Conservation (phyloP, 1,140 invertebrate species). For the Metopolophium dirhodum region DNA sequence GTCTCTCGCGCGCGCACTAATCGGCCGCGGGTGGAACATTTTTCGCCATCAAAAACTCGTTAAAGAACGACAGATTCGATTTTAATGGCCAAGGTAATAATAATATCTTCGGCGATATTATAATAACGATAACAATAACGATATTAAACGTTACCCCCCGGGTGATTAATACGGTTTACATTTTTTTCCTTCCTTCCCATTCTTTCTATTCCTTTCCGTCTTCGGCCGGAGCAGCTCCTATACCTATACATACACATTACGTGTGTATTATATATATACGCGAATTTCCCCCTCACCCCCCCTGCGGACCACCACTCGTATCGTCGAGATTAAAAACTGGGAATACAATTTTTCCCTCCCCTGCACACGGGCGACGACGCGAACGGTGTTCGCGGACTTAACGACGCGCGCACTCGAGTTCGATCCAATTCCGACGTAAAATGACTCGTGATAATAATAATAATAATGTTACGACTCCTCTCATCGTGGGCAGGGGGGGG, state of each 20-base stretch:
- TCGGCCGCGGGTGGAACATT: constrained; percentile 56
- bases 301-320: no score
- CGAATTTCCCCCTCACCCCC: background rate
- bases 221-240: background rate
- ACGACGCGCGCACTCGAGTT: constrained; percentile 26
- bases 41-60: constrained; percentile 57
- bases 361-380: background rate
- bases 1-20: constrained; percentile 32
- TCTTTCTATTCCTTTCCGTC: background rate
- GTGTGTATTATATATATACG: no score
- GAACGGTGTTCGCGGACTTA: background rate
- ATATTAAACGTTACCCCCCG: constrained; percentile 57
- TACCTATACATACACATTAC: no score
- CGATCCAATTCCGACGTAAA: constrained; percentile 50
- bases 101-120: constrained; percentile 57
- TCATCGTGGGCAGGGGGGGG: no score
- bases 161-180: constrained; percentile 56
- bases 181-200: background rate
- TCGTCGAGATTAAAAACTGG: constrained; percentile 25
- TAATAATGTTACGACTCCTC: background rate
- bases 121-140: constrained; percentile 57
- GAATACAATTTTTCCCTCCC: background rate
- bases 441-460: constrained; percentile 39
- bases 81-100: constrained; percentile 58
- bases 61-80: constrained; percentile 57